Evolutionary conservation across 2,888 invertebrate genomes (phyloP).

Genomic region (Cryptocephalus primarius): DNA sequence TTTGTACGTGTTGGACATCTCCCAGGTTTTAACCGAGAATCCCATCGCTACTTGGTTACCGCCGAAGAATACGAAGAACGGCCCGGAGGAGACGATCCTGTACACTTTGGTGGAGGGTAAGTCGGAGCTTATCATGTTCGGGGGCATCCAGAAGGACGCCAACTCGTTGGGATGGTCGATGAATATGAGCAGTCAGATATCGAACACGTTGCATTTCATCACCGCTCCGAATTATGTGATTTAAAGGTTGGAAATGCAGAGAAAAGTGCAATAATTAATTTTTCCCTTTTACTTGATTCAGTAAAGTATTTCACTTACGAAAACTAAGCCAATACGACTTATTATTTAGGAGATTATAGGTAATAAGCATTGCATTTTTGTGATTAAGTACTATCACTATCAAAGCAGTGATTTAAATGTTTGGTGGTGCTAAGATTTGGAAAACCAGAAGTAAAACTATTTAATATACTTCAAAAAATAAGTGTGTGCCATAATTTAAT

Average conservation of each 20-base stretch:
- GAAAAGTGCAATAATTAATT: too few relatives aligned
- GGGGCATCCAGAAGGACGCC: conserved; percentile 82
- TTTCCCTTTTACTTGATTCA: too few relatives aligned
- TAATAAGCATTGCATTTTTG: too few relatives aligned
- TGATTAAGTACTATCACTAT: too few relatives aligned
- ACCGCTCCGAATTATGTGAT: conserved; percentile 61
- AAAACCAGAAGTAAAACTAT: too few relatives aligned
- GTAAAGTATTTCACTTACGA: too few relatives aligned
- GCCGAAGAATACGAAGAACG: conserved; percentile 43
- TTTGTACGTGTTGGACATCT: conserved; percentile 79
- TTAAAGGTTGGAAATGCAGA: conserved; percentile 29
- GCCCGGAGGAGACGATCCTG: conserved; percentile 79
- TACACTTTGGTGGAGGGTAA: conserved; percentile 83
- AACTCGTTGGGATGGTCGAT: conserved; percentile 41
- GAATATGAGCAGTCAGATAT: conserved; percentile 55
- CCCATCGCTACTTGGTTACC: conserved; percentile 61
- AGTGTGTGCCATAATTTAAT: too few relatives aligned
- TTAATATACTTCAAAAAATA: too few relatives aligned
- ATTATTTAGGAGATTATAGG: too few relatives aligned
- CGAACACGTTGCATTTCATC: conserved; percentile 67
- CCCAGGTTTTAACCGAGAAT: conserved; percentile 53
- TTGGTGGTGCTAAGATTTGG: too few relatives aligned
- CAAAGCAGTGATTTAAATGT: too few relatives aligned
- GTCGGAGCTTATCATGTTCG: conserved; percentile 90
- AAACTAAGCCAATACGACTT: too few relatives aligned